Evolutionary conservation across 2,113 vertebrate genomes (phyloP).

Genomic region (Notothenia rossii): DNA sequence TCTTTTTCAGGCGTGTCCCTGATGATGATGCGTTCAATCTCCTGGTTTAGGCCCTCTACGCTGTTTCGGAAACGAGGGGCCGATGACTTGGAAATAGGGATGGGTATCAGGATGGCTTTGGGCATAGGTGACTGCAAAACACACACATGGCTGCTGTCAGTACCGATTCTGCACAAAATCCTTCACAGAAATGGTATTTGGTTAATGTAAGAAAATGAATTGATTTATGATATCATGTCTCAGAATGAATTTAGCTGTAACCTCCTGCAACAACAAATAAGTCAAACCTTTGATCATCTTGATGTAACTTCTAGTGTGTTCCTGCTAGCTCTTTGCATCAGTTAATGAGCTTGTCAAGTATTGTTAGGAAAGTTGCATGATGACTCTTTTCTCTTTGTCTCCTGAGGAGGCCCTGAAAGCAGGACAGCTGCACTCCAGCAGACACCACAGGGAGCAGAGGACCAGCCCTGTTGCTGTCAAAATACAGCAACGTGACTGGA

Average conservation of each 20-base stretch:
- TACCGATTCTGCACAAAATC: neutral
- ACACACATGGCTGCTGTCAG: neutral
- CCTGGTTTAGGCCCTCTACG: constrained; percentile 97
- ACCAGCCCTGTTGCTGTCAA: neutral
- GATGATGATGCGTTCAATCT: constrained; percentile 98
- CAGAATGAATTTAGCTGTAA: neutral
- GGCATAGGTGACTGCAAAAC: constrained; percentile 91
- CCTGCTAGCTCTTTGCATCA: neutral
- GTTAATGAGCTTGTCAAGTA: neutral
- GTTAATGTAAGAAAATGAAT: too few relatives aligned
- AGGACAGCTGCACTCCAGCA: constrained; percentile 44
- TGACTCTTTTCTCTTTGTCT: constrained; percentile 26
- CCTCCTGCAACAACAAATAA: neutral
- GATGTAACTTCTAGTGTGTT: neutral
- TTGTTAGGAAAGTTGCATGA: constrained; percentile 1
- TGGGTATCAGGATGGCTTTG: constrained; percentile 94
- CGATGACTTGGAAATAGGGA: constrained; percentile 94
- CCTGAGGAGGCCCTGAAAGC: constrained; percentile 21
- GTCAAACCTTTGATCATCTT: neutral
- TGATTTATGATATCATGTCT: neutral
- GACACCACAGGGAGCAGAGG: constrained; percentile 41
- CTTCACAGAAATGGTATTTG: neutral
- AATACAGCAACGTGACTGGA: neutral
- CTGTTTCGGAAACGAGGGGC: constrained; percentile 97
- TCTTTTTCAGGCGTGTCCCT: constrained; percentile 95